phyloP scores from a whole-genome alignment of 2,888 invertebrate species.

The Ochropleura plecta region DNA sequence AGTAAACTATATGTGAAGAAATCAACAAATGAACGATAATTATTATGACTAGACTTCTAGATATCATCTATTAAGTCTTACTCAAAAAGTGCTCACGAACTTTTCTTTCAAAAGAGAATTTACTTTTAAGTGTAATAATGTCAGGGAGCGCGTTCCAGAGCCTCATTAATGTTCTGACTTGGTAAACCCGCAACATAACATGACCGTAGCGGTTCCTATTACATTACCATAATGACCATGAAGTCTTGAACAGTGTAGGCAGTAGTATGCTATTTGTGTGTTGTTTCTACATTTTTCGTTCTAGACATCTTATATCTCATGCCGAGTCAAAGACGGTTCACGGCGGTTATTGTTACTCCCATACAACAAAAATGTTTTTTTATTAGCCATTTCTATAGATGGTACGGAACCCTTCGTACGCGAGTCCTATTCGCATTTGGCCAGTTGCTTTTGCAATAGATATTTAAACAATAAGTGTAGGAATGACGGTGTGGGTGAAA shows the following conservation, averaged over 20 bases:
- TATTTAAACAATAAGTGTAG: constrained; percentile 1
- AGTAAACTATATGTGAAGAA: too few species aligned
- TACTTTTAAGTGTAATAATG: too few species aligned
- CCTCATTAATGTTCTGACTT: background rate
- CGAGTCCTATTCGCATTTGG: too few species aligned
- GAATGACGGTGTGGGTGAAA: constrained; percentile 6
- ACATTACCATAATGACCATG: constrained; percentile 45
- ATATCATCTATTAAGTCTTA: too few species aligned
- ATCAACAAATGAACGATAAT: too few species aligned
- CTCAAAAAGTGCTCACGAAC: too few species aligned
- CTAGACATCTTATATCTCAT: background rate
- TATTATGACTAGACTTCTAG: too few species aligned
- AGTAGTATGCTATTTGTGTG: constrained; percentile 30
- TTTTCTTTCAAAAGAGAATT: too few species aligned
- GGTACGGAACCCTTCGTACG: too few species aligned
- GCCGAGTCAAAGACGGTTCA: background rate
- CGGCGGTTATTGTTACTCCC: background rate
- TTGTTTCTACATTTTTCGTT: constrained; percentile 26
- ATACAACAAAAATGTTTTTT: too few species aligned
- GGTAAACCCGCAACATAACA: constrained; percentile 2
- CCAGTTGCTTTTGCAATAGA: background rate
- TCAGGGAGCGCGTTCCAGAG: too few species aligned
- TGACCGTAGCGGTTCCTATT: constrained; percentile 30
- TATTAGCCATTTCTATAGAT: too few species aligned
- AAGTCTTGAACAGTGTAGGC: constrained; percentile 33